Base-by-base conservation (phyloP, 2,113 vertebrate species). In the Epinephelus cyanopodus region DNA sequence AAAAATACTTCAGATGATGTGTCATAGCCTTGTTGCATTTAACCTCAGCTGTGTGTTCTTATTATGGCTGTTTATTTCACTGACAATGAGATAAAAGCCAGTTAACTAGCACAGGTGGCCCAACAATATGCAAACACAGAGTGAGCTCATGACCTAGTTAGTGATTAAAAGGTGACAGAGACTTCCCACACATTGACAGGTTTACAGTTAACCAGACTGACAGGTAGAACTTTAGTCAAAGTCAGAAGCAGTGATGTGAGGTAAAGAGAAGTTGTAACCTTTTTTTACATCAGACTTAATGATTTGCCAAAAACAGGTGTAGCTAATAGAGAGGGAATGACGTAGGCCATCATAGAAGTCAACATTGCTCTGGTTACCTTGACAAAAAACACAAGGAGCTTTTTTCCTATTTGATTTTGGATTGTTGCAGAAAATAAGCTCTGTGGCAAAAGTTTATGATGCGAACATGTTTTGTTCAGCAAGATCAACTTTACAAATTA, bases 151-250 rank as follows among this genome's bases (percentile, higher is more conserved):
- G n/a, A 75, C 27, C 62, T 4, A 52, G 37, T 23, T 37, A 67
- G 25, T 53, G 17, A 69, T 57, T 57, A 45, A 54, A 29, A 52
- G 11, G 42, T 48, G 33, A 3, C 37, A 25, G 70, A 65, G 61
- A 68, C 27, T 72, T 88, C 66, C 75, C 79, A 52, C 70, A 64
- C 48, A 39, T 53, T 42, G 47, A 57, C 33, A 33, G 52, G 66
- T 79, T 76, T 66, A 79, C 13, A 48, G 64, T 68, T 76, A 76
- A 82, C 82, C 2, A 52, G 12, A 79, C n/a, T 27, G 29, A 56
- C 37, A 7, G 19, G 4, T 52, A 54, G 23, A 33, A 65, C 37
- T 8, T 6, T 63, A 48, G 52, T 57, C 50, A 50, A 39, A 61
- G 21, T 29, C 54, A 52, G 27, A 10, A 3, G 29, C 23, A 33